These are phyloP conservation scores for Stegastes partitus DNA, from an alignment of 2,113 vertebrate genomes.

Conservation along the genomic window DNA sequence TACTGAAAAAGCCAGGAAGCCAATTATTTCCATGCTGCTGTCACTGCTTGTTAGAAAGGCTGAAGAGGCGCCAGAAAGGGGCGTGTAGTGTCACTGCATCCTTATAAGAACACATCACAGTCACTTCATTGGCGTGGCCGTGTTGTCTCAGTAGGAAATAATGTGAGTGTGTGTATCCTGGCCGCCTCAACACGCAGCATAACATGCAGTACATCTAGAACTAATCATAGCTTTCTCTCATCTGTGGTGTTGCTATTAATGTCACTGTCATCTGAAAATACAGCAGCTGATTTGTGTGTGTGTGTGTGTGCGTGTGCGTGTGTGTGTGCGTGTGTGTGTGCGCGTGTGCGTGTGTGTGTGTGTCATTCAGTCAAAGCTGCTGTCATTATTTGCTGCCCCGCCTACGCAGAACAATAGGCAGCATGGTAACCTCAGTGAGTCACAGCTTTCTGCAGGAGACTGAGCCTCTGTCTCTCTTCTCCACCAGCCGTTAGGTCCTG, in stretches of 20 bases:
- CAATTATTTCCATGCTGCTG: slow-evolving; percentile 15
- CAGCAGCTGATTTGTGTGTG: slow-evolving; percentile 26
- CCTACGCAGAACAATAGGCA: slow-evolving; percentile 53
- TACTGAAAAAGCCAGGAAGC: neutral
- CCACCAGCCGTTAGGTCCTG: neutral
- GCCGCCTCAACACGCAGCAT: neutral
- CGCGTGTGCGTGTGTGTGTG: neutral
- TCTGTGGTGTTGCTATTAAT: slow-evolving; percentile 25
- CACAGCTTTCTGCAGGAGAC: slow-evolving; percentile 62
- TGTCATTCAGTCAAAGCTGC: slow-evolving; percentile 42
- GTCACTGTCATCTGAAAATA: slow-evolving; percentile 21
- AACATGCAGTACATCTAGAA: slow-evolving; percentile 38
- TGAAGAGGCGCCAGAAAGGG: neutral
- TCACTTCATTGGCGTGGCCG: neutral
- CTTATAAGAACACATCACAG: neutral
- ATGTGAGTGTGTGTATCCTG: slow-evolving; percentile 8
- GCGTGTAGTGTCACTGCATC: neutral
- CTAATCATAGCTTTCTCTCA: slow-evolving; percentile 30
- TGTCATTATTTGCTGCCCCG: slow-evolving; percentile 47
- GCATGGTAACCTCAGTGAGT: slow-evolving; percentile 69
- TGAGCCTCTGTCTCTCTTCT: neutral
- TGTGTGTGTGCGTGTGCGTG: slow-evolving; percentile 1
- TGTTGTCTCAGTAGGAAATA: slow-evolving; percentile 19
- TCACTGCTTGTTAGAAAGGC: neutral
- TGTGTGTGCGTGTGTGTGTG: too few species aligned